These are phyloP conservation scores for Stenichneumon culpator DNA, from an alignment of 2,888 invertebrate genomes.

Conservation along the genomic window DNA sequence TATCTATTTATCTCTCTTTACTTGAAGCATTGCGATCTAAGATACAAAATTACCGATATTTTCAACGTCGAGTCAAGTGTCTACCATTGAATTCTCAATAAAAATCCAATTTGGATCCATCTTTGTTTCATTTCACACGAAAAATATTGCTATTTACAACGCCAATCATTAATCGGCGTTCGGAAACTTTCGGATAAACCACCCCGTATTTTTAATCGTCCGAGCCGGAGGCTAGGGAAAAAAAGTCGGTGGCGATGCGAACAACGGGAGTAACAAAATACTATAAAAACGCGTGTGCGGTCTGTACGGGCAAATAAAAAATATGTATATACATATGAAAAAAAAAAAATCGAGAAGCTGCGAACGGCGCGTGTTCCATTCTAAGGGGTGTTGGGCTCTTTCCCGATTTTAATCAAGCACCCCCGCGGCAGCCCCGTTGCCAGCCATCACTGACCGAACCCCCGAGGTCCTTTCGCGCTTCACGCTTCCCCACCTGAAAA, in stretches of 20 bases:
- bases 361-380: constrained; percentile 54
- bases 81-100: no score
- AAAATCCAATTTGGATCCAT: no score
- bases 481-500: constrained; percentile 68
- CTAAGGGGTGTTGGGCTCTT: constrained; percentile 62
- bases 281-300: constrained; percentile 29
- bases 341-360: constrained; percentile 45
- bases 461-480: constrained; percentile 73
- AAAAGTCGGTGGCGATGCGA: constrained; percentile 29
- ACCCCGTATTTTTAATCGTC: constrained; percentile 61
- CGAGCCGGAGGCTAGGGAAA: constrained; percentile 18
- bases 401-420: constrained; percentile 67
- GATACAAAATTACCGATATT: no score
- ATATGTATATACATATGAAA: not conserved
- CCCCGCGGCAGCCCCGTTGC: constrained; percentile 33
- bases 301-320: constrained; percentile 6
- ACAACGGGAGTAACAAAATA: constrained; percentile 20
- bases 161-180: constrained; percentile 56
- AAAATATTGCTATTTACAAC: constrained; percentile 33
- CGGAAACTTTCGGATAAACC: constrained; percentile 60
- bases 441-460: constrained; percentile 63
- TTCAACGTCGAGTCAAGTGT: no score
- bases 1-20: no score
- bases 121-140: not conserved
- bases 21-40: no score